A percentile compares a stretch with the other conserved stretches of the same genome.
phyloP scores from a whole-genome alignment of 2,797 vertebrate genomes.

The Lepilemur ruficaudatus region DNA sequence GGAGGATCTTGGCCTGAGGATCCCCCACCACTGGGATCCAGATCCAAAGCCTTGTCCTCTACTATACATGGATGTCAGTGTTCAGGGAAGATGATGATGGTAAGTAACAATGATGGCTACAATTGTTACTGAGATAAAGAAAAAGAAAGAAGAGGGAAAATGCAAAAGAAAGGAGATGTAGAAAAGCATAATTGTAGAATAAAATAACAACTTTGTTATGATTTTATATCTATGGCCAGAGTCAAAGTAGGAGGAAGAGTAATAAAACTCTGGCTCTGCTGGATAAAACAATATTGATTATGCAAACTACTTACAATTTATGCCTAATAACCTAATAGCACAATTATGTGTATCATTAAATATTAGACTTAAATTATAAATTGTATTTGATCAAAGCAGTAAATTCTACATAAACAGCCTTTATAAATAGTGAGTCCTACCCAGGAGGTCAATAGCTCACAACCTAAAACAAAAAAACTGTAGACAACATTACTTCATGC shows the following conservation, averaged over 20 bases:
- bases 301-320: not conserved
- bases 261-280: not conserved
- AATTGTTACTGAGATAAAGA: not conserved
- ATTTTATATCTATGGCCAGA: not conserved
- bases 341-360: conserved; percentile 7
- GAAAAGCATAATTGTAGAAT: conserved; percentile 4
- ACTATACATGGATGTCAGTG: not conserved
- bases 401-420: not conserved
- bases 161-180: not conserved
- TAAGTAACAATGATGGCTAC: not conserved
- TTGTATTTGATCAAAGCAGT: conserved; percentile 22
- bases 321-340: not conserved
- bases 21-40: not conserved
- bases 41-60: not conserved
- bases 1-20: not conserved
- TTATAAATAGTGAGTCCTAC: conserved; percentile 41
- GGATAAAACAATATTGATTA: conserved; percentile 7
- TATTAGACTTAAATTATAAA: conserved; percentile 12
- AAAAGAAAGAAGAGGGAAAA: not conserved
- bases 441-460: not conserved
- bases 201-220: not conserved
- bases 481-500: not conserved
- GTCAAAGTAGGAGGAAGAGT: not conserved
- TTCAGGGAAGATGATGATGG: not conserved
- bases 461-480: not conserved